Evolutionary conservation across 2,797 vertebrate species (phyloP).

Genomic region (Zalophus californianus): DNA sequence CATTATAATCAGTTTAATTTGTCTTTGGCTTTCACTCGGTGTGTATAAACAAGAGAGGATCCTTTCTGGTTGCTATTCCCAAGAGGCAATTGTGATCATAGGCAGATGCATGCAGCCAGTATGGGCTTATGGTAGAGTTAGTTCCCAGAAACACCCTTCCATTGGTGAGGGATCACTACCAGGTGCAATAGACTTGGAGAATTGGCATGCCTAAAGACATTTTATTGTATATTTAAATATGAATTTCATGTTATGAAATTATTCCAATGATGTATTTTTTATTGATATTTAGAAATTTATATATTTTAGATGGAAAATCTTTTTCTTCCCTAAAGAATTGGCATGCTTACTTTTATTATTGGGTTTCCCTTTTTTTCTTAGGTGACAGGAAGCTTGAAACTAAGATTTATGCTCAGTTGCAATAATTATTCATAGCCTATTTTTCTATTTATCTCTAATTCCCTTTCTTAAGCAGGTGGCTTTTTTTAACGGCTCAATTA

Average conservation of each 20-base stretch:
- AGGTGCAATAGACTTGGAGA: background rate
- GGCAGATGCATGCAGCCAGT: background rate
- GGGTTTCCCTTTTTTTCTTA: slow-evolving; percentile 10
- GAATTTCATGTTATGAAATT: slow-evolving; percentile 22
- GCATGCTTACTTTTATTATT: background rate
- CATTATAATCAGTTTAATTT: slow-evolving; percentile 7
- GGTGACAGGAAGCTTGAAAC: slow-evolving; percentile 30
- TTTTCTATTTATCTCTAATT: slow-evolving; percentile 44
- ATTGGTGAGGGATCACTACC: background rate
- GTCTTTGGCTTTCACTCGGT: background rate
- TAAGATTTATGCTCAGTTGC: slow-evolving; percentile 46
- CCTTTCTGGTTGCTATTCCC: background rate
- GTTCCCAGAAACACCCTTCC: background rate
- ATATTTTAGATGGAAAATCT: slow-evolving; percentile 3
- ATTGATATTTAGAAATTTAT: background rate
- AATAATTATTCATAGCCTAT: background rate
- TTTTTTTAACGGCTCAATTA: slow-evolving; percentile 42
- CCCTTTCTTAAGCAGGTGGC: background rate
- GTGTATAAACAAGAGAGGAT: background rate
- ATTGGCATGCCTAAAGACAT: background rate
- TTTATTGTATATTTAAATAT: background rate
- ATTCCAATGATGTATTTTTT: slow-evolving; percentile 13
- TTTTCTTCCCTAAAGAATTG: background rate
- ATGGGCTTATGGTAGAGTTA: background rate
- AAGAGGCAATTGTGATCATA: background rate